Base-by-base conservation (phyloP, 2,888 invertebrate genomes). In the Temnothorax rugatulus region DNA sequence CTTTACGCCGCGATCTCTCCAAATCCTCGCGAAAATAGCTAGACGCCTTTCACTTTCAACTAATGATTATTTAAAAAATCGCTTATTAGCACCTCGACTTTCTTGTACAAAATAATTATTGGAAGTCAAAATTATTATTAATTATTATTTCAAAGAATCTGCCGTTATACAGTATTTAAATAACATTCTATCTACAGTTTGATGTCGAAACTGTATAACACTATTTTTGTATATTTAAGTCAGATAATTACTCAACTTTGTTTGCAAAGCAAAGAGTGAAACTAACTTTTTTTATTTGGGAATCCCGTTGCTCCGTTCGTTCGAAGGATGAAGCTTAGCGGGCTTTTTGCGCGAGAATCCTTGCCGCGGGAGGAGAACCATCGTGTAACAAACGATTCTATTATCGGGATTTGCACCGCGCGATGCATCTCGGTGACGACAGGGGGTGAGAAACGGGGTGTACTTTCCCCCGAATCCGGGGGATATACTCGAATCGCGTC, bases 381-480 rank as follows among this genome's bases (percentile, higher is more conserved):
- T 41, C 44, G 41, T 59, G 47, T 71, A 79, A 79, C 59, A 79
- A 79, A 79, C 71, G 79, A 79, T 79, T 71, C 79, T 79, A 71
- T 79, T 71, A 79, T 71, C 71, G 59, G 25, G 25, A 8, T 47
- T 25, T 29, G 47, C 73, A 29, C 13, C 9, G 41, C 11, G 71
- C 71, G 47, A 79, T 79, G 79, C 59, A 79, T 79, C 71, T 61
- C 59, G 44, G 29, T 59, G 79, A 79, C 71, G 79, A 79, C 57
- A 7, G 34, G 13, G 4, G 21, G 57, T 79, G 79, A 79, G 59
- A 71, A 79, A 79, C 79, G 59, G 47, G 34, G 13, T 79, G 71
- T 79, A 79, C 59, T 71, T 79, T 71, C 25, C 57, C 21, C 57
- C 57, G 41, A n/a, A 77, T 68, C 71, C 47, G 41, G 44, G 44